Conservation (phyloP, 2,888 invertebrate genomes). For the Caenorhabditis afra region DNA sequence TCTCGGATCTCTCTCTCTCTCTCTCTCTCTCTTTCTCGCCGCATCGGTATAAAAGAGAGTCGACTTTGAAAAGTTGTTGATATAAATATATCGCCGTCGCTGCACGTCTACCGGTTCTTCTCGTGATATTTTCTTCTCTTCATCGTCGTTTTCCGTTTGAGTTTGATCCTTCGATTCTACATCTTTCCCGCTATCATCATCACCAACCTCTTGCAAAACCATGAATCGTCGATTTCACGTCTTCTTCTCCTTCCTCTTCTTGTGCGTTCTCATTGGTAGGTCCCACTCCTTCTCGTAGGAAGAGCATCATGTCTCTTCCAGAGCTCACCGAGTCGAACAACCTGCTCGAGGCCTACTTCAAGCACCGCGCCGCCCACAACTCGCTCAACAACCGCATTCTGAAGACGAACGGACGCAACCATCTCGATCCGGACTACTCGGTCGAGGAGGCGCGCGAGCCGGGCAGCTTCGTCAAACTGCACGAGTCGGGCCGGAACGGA, state of each 20-base stretch:
- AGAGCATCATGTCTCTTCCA: not conserved
- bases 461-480: slow-evolving; percentile 50
- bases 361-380: slow-evolving; percentile 48
- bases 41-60: slow-evolving; percentile 30
- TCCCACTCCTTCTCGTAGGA: not conserved
- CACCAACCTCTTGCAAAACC: no score
- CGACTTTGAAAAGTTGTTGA: slow-evolving; percentile 60
- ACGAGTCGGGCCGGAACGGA: slow-evolving; percentile 13
- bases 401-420: slow-evolving; percentile 34
- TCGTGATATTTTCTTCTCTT: slow-evolving; percentile 49
- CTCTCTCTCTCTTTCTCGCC: slow-evolving; percentile 7
- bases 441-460: slow-evolving; percentile 39
- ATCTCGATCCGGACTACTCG: slow-evolving; percentile 25
- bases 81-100: not conserved
- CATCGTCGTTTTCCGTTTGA: slow-evolving; percentile 8
- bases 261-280: not conserved
- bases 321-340: slow-evolving; percentile 25
- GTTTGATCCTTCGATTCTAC: not conserved
- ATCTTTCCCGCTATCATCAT: not conserved
- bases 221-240: not conserved
- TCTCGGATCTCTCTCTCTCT: slow-evolving; percentile 11
- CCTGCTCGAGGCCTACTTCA: slow-evolving; percentile 51
- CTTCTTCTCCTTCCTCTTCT: not conserved
- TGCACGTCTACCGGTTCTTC: slow-evolving; percentile 35
- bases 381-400: slow-evolving; percentile 21